Evolutionary conservation across 1,140 invertebrate species (phyloP), one percentile per base, ranked within the genome.

Genomic region (Drosophila sproati): DNA sequence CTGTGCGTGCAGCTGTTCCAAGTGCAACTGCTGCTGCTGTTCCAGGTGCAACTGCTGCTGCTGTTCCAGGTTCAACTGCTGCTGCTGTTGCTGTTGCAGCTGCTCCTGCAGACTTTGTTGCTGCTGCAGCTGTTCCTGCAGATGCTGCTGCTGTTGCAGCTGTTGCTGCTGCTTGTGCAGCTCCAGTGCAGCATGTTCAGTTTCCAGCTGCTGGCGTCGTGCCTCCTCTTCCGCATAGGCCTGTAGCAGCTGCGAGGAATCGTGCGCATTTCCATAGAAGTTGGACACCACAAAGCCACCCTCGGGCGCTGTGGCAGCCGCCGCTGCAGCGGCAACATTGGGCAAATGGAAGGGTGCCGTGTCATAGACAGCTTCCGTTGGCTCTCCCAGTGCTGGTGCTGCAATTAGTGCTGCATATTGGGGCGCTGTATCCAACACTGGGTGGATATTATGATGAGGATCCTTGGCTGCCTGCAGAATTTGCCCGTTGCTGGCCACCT

Each of bases 401-500:
- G 90, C 90, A 37, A 92, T 91, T 0, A 92, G 64, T 2, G 91
- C 88, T 4, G 88, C 88, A 48, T 90, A 92, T 59, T 92, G 88
- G 2, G 91, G 91, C 0, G 87, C 73, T 0, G 78, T 28, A 41
- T 92, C 86, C 10, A 91, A 50, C 1, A 90, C 80, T 0, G 91
- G 86, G 48, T 92, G 91, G 29, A 91, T 91, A 37, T 91, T 89
- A 41, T 91, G 79, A 45, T 91, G 82, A 1, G 83, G 82, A 78
- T 92, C 90, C 68, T 92, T 91, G 52, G 91, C 91, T 3, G 92
- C 91, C 56, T 92, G 85, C 29, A 92, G 57, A 12, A 92, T 92
- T 62, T 92, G 92, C 0, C 92, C 92, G 29, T 92, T 89, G 72
- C 92, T 92, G 31, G 92, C 92, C 12, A 92, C 91, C 54, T 91